These are phyloP conservation scores for Tetraodon nigroviridis DNA, from an alignment of 2,113 vertebrate genomes.

Conservation along the genomic window DNA sequence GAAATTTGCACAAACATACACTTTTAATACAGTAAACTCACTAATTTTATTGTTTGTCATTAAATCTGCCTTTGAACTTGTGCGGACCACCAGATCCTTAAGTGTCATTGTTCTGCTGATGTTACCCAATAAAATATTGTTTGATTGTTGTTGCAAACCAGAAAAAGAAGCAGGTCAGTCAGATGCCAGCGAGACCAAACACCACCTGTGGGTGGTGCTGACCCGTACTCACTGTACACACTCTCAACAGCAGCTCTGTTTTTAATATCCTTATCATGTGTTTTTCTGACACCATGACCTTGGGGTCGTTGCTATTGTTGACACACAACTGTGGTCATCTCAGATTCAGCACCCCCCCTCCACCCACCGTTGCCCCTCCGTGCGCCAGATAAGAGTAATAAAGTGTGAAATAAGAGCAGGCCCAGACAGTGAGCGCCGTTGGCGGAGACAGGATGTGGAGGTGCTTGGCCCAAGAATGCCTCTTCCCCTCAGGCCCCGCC, in stretches of 20 bases:
- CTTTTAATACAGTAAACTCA: not conserved
- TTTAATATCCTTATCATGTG: too few relatives aligned
- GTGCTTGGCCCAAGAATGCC: constrained; percentile 70
- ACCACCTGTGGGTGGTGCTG: too few relatives aligned
- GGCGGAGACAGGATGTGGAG: constrained; percentile 70
- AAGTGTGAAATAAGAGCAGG: constrained; percentile 25
- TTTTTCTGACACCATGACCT: constrained; percentile 17
- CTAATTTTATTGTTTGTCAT: not conserved
- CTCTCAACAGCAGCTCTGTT: too few relatives aligned
- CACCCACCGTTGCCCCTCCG: too few relatives aligned
- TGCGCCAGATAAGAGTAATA: constrained; percentile 2
- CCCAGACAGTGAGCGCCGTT: constrained; percentile 44
- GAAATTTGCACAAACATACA: not conserved
- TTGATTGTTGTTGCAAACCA: not conserved
- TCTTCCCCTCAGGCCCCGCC: constrained; percentile 57
- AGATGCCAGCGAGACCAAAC: too few relatives aligned
- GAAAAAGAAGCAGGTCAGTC: not conserved
- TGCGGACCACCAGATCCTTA: too few relatives aligned
- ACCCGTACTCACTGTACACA: too few relatives aligned
- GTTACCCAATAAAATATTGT: too few relatives aligned
- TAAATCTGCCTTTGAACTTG: not conserved
- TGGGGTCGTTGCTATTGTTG: constrained; percentile 16
- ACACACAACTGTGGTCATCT: constrained; percentile 13
- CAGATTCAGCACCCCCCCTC: too few relatives aligned
- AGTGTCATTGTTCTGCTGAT: too few relatives aligned